Percentiles rank a stretch among this genome's conserved stretches.
These are phyloP conservation scores for Alfaro cultratus DNA, from an alignment of 2,797 vertebrate species.

Conservation along the genomic window DNA sequence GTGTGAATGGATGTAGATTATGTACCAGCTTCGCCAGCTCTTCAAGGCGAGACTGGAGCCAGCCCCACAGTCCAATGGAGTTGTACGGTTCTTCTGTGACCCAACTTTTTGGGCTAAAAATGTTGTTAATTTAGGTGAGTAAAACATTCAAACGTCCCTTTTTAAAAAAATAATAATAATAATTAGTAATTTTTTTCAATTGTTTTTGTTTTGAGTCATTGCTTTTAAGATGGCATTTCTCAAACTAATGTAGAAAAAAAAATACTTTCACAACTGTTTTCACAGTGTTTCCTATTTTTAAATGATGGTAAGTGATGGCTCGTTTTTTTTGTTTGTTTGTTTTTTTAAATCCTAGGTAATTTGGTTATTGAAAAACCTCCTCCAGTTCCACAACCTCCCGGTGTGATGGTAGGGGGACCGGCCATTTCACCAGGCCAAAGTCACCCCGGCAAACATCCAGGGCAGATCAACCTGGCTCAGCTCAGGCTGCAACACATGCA, in stretches of 20 bases:
- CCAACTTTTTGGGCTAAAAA: constrained; percentile 99
- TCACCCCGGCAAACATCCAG: constrained; percentile 87
- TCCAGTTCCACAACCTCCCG: constrained; percentile 86
- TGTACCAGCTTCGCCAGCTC: constrained; percentile 93
- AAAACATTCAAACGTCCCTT: not conserved
- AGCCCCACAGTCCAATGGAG: constrained; percentile 93
- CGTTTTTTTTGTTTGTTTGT: not conserved
- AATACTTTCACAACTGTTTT: not conserved
- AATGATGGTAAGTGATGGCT: not conserved
- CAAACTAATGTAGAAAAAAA: not conserved
- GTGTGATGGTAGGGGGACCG: constrained; percentile 89
- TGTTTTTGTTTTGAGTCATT: not conserved
- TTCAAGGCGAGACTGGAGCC: constrained; percentile 94
- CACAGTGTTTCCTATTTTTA: constrained; percentile 3
- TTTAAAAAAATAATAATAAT: not conserved
- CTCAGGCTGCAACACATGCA: constrained; percentile 98
- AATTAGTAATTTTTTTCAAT: not conserved
- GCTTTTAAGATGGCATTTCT: not conserved
- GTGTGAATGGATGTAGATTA: constrained; percentile 82
- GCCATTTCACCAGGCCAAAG: constrained; percentile 89
- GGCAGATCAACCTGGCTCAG: constrained; percentile 97
- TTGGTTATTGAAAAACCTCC: constrained; percentile 95
- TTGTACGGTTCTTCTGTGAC: constrained; percentile 96
- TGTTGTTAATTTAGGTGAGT: constrained; percentile 94
- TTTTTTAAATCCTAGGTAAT: constrained; percentile 83